Evolutionary conservation across 2,888 invertebrate species (phyloP), one percentile per base, ranked within the genome.

Genomic region (Mesorhabditis belari): DNA sequence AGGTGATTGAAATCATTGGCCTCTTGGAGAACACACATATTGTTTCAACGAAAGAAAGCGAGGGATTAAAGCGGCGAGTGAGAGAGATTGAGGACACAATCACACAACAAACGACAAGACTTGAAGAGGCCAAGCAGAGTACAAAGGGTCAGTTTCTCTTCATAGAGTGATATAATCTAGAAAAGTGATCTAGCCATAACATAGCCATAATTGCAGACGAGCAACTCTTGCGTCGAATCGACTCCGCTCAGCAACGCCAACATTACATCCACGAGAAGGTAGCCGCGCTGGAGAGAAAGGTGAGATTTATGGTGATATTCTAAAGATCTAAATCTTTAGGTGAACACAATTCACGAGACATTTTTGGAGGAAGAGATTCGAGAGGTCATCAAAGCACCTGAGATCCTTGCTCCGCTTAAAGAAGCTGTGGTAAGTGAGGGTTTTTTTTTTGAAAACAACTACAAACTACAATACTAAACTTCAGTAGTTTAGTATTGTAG

Each of bases 341-440:
- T 35, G n/a, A 35, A 35, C n/a, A 35, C 44, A 9, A 35, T 63
- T 21, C 35, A 54, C 27, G 63, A 63, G 29, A 63, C 60, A n/a
- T 27, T 60, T 17, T 26, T 49, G 5, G 49, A 57, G 52, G 52
- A 57, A 24, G 64, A 71, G 35, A 65, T 63, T n/a, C 53, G 61
- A 0, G 29, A 59, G 9, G 44, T 60, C 21, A 54, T 66, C 25
- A 55, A 62, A 28, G 70, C 66, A 51, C 71, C 71, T 17, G 64
- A 66, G 27, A 67, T 71, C 23, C 17, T 71, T 27, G 64, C 67
- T 21, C 56, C 63, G 50, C 60, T 71, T 2, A 61, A 51, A 49
- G 66, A 69, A 57, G 64, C 67, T 9, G 63, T 63, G 55, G 64
- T 74, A 23, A 61, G 63, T 21, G n/a, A n/a, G n/a, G n/a, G n/a